Evolutionary conservation across 2,797 vertebrate genomes (phyloP), one percentile per base, ranked within the genome.

Genomic region (Myripristis jacobus): DNA sequence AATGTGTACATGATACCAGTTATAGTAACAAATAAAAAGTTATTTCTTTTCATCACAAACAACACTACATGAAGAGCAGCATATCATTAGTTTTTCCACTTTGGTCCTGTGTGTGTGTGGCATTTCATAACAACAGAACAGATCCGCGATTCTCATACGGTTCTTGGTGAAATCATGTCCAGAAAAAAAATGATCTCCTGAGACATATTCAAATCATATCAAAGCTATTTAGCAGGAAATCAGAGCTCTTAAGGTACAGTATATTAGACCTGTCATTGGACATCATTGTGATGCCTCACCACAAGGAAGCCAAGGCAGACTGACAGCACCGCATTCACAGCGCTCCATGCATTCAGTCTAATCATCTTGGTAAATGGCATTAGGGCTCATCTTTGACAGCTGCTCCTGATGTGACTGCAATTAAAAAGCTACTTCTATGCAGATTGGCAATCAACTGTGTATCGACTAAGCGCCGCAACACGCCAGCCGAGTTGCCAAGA

Each of bases 401-500:
- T 74, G 76, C 70, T 77, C 66, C 63, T 83, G 66, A 75, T 77
- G 65, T 74, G 66, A 83, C 66, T 72, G 73, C 67, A 71, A 84
- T 77, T 73, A 58, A 70, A 83, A 75, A 78, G 53, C 34, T 43
- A 41, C 63, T 65, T 63, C 24, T 22, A 54, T n/a, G 22, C 18
- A 60, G 15, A 43, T 21, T 19, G n/a, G 44, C 44, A 19, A 47
- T n/a, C 44, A 47, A 47, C 18, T 47, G 44, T 19, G 44, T 19
- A 12, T n/a, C 36, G 36, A 41, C 16, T 48, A 24, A 9, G 41
- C 18, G 54, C 38, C 19, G 24, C 27, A 34, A 46, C 59, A 44
- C 13, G 48, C 18, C 25, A n/a, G 25, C 43, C 12, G 61, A 36
- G 57, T 55, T 38, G 52, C 54, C 48, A 65, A 58, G 21, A 52